phyloP scores from a whole-genome alignment of 1,140 invertebrate species.

The Sitobion miscanthi region DNA sequence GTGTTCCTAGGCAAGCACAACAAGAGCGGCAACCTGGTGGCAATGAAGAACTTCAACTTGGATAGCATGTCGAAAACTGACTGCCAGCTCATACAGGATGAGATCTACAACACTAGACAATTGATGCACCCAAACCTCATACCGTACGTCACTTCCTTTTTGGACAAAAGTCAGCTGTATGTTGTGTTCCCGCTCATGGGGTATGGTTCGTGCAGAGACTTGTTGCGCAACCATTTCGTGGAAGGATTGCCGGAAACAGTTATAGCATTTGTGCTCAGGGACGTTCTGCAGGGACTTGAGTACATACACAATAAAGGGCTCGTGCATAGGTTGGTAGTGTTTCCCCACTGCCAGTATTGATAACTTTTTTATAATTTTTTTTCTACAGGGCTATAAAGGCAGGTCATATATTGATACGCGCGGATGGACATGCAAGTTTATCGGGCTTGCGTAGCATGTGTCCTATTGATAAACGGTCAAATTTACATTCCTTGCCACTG shows the following conservation, averaged over 20 bases:
- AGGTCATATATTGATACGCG: conserved; percentile 81
- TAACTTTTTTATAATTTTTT: background rate
- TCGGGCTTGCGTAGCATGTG: conserved; percentile 81
- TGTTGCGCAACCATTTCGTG: conserved; percentile 78
- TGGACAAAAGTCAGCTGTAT: conserved; percentile 76
- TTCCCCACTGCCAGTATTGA: background rate
- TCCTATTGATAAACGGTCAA: conserved; percentile 71
- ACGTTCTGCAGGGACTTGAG: conserved; percentile 78
- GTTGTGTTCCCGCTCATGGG: conserved; percentile 80
- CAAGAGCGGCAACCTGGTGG: conserved; percentile 72
- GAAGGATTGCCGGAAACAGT: conserved; percentile 81
- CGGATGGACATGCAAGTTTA: conserved; percentile 73
- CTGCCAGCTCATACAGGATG: conserved; percentile 69
- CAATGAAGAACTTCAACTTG: conserved; percentile 78
- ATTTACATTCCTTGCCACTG: conserved; percentile 77
- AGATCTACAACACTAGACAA: conserved; percentile 74
- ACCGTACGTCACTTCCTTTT: conserved; percentile 76
- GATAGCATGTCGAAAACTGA: conserved; percentile 73
- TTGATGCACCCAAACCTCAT: conserved; percentile 81
- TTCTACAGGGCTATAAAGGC: conserved; percentile 73
- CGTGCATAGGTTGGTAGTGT: conserved; percentile 76
- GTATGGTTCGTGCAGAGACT: conserved; percentile 80
- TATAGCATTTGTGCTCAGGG: conserved; percentile 79
- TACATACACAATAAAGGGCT: conserved; percentile 85
- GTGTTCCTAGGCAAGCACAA: conserved; percentile 74